Conservation (phyloP, 2,888 invertebrate genomes). For the Periphyllus acericola region DNA sequence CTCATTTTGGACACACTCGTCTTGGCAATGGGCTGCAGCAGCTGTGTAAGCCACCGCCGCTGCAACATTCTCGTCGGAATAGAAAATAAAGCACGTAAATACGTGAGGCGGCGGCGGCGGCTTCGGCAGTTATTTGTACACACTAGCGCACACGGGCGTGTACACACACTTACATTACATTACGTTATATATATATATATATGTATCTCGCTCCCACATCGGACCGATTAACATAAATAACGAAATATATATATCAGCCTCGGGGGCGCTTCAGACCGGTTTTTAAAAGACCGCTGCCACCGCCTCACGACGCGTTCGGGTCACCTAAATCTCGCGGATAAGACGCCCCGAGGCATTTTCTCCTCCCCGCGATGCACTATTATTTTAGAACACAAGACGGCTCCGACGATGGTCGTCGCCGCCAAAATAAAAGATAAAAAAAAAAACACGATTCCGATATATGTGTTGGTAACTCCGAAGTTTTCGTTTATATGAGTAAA, state of each 20-base stretch:
- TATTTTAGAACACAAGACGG: not conserved
- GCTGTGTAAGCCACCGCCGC: not conserved
- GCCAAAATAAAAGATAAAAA: not conserved
- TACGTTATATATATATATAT: no score
- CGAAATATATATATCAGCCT: slow-evolving; percentile 54
- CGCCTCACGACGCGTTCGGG: slow-evolving; percentile 38
- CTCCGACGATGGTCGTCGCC: not conserved
- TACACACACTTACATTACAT: not conserved
- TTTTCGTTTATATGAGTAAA: slow-evolving; percentile 28
- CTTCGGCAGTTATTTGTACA: not conserved
- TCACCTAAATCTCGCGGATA: slow-evolving; percentile 47
- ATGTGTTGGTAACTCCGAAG: slow-evolving; percentile 24
- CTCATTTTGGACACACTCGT: slow-evolving; percentile 35
- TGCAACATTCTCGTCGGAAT: slow-evolving; percentile 40
- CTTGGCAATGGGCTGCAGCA: slow-evolving; percentile 5
- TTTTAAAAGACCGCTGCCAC: slow-evolving; percentile 22
- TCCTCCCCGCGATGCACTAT: not conserved
- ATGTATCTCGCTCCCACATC: slow-evolving; percentile 17
- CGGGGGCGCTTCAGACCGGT: slow-evolving; percentile 49
- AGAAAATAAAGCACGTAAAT: slow-evolving; percentile 17
- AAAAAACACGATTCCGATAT: not conserved
- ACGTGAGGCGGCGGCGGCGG: not conserved
- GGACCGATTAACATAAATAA: slow-evolving; percentile 55
- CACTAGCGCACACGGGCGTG: not conserved
- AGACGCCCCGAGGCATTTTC: slow-evolving; percentile 10